Evolutionary conservation across 2,113 vertebrate species (phyloP), one percentile per base, ranked within the genome.

Genomic region (Stomatorhinus ivindoensis): DNA sequence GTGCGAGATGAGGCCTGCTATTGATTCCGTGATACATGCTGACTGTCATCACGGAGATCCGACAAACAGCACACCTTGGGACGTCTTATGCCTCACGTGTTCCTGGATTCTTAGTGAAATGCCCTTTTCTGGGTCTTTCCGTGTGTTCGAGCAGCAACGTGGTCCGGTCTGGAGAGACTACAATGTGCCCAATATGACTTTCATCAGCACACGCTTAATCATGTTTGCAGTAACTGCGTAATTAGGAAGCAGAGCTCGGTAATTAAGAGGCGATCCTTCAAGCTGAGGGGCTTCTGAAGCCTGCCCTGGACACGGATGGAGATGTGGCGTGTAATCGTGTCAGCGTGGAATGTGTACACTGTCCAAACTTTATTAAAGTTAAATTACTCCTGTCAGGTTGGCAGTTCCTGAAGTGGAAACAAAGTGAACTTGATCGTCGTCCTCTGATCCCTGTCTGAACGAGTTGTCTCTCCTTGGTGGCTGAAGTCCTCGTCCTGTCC

Each of bases 191-290:
- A 86, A 88, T 88, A 82, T 84, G 88, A 91, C 73, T 90, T 83
- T 90, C 91, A 92, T 92, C 89, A 89, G 87, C 83, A 76, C 46
- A 58, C 39, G 88, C 88, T 88, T 82, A 85, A 80, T 65, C 89
- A 73, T 90, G 91, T 90, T 91, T 89, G 83, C 35, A 47, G 35
- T 51, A 87, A 39, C 82, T 58, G 89, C 90, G 90, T 92, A 91
- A 92, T 92, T 92, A 86, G 90, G 90, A 88, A 82, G 90, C 24
- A 88, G 55, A 92, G 87, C 90, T 80, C 83, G 48, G 89, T 93
- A 92, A 92, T 92, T 93, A 93, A 91, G 86, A 89, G 84, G 73
- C 87, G 88, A 90, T 88, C 89, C 89, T 87, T 61, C 83, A 39
- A 89, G 90, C 91, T 87, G 88, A 46, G 55, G 87, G 89, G 80